Percentiles rank a stretch among this genome's conserved stretches.
These are phyloP conservation scores for Thalassoma bifasciatum DNA, from an alignment of 2,113 vertebrate species.

Conservation along the genomic window DNA sequence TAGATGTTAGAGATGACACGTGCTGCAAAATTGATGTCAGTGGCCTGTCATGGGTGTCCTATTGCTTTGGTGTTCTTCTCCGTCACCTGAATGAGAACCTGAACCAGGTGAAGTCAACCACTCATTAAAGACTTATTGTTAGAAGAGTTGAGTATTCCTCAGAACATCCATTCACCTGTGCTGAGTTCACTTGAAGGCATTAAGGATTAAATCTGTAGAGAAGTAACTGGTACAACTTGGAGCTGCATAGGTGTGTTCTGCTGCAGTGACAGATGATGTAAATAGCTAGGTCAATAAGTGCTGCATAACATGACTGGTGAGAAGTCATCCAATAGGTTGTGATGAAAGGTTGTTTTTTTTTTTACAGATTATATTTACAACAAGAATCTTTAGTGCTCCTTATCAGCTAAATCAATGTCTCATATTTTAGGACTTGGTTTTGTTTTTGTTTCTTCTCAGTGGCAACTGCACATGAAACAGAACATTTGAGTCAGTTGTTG, in stretches of 20 bases:
- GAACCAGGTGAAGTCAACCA: conserved; percentile 52
- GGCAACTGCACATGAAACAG: background rate
- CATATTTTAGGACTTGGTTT: background rate
- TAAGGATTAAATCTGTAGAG: conserved; percentile 33
- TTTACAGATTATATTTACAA: too few relatives aligned
- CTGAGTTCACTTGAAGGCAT: conserved; percentile 41
- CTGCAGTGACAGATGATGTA: conserved; percentile 8
- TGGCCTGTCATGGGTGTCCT: conserved; percentile 79
- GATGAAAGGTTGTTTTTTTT: too few relatives aligned
- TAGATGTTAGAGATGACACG: conserved; percentile 46
- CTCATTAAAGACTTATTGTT: conserved; percentile 77
- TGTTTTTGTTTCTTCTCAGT: background rate
- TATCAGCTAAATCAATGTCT: background rate
- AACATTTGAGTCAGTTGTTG: conserved; percentile 17
- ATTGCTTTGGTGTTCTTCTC: conserved; percentile 65
- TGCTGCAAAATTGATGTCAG: conserved; percentile 79
- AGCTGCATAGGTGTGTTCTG: conserved; percentile 1
- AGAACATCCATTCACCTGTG: conserved; percentile 57
- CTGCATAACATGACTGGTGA: background rate
- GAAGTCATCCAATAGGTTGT: background rate
- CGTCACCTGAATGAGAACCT: conserved; percentile 58
- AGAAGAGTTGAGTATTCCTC: conserved; percentile 55
- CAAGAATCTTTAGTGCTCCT: background rate
- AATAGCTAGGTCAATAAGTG: conserved; percentile 7
- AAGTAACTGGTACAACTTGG: conserved; percentile 24